Conservation (phyloP, 2,797 vertebrate species). For the Podarcis lilfordi region DNA sequence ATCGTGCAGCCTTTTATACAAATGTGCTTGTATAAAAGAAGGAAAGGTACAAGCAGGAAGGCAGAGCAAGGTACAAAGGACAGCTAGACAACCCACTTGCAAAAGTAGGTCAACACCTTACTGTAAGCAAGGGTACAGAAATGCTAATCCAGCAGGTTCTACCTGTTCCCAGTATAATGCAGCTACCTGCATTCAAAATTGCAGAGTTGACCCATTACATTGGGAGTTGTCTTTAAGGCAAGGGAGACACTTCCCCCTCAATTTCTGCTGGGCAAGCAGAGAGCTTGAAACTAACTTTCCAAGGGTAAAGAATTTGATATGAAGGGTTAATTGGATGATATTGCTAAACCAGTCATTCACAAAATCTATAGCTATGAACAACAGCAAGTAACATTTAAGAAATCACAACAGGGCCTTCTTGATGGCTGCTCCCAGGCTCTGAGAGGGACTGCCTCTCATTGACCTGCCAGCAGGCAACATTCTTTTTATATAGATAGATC, state of each 20-base stretch:
- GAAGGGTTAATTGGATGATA: not conserved
- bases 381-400: not conserved
- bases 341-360: not conserved
- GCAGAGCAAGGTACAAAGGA: not conserved
- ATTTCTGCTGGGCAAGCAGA: not conserved
- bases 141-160: conserved; percentile 23
- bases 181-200: not conserved
- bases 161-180: not conserved
- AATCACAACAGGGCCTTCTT: not conserved
- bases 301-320: not conserved
- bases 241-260: not conserved
- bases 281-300: not conserved
- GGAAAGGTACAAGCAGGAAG: not conserved
- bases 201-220: not conserved
- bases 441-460: not conserved
- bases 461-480: not conserved
- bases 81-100: not conserved
- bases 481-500: not conserved
- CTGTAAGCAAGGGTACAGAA: not conserved
- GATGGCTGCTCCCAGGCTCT: not conserved
- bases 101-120: not conserved
- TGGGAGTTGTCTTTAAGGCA: not conserved
- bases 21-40: not conserved
- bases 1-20: not conserved
- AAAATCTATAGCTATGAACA: not conserved